phyloP scores from a whole-genome alignment of 2,888 invertebrate species.

The Apodemia mormo region DNA sequence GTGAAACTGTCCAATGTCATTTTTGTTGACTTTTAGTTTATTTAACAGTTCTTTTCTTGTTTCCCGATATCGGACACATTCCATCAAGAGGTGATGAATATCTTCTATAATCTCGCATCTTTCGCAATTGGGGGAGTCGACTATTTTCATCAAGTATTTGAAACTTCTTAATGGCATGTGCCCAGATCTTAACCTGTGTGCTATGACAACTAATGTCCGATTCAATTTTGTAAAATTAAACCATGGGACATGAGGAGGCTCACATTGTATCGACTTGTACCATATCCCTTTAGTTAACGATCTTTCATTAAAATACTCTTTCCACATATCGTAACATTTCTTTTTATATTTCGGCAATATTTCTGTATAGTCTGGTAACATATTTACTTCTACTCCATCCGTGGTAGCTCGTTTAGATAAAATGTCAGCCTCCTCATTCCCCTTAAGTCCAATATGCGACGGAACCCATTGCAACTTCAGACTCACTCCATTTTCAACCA shows the following conservation, averaged over 20 bases:
- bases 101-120: not conserved
- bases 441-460: not conserved
- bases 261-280: not conserved
- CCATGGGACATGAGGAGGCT: not conserved
- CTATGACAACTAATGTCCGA: not conserved
- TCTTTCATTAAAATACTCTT: not conserved
- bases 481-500: not conserved
- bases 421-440: not conserved
- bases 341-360: not conserved
- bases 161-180: not conserved
- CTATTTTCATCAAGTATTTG: not conserved
- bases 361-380: slow-evolving; percentile 2
- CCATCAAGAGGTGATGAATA: too few relatives aligned
- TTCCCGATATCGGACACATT: too few relatives aligned
- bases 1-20: too few relatives aligned
- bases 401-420: not conserved
- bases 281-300: not conserved
- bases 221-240: not conserved
- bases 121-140: not conserved
- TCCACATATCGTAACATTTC: not conserved
- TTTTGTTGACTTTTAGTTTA: too few relatives aligned
- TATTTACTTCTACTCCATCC: not conserved
- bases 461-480: not conserved
- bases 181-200: not conserved
- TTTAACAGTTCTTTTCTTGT: too few relatives aligned